Conservation (phyloP, 2,888 invertebrate genomes). For the Eupithecia insigniata region DNA sequence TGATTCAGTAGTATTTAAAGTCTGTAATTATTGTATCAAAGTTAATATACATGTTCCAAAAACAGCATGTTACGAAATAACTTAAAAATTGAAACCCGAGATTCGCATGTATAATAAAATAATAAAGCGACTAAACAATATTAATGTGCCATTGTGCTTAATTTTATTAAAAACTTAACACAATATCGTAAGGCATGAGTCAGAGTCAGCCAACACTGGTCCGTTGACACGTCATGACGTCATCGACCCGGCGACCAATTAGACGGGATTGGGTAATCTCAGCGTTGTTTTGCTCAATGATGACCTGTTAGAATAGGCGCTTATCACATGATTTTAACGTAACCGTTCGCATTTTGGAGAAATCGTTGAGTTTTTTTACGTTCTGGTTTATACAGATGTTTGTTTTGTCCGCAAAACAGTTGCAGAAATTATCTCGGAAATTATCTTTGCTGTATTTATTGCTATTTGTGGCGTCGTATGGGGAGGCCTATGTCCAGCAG, state of each 20-base stretch:
- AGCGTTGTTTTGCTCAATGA: not conserved
- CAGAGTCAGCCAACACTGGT: slow-evolving; percentile 11
- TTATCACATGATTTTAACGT: not conserved
- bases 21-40: no score
- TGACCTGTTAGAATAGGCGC: not conserved
- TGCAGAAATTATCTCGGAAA: no score
- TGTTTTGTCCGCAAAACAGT: not conserved
- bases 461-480: no score
- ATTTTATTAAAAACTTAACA: not conserved
- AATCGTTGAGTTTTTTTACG: not conserved
- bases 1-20: no score
- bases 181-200: not conserved
- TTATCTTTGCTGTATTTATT: not conserved
- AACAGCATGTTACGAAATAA: no score
- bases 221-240: slow-evolving; percentile 31
- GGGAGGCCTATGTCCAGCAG: no score
- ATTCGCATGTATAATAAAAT: not conserved
- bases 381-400: not conserved
- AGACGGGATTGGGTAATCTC: slow-evolving; percentile 30
- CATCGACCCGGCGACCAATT: slow-evolving; percentile 32
- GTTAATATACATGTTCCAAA: no score
- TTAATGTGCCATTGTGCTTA: not conserved
- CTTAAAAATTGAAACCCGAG: not conserved
- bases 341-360: not conserved
- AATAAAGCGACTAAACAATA: not conserved